Conservation (phyloP, 2,888 invertebrate species). For the Synanthedon tipuliformis region DNA sequence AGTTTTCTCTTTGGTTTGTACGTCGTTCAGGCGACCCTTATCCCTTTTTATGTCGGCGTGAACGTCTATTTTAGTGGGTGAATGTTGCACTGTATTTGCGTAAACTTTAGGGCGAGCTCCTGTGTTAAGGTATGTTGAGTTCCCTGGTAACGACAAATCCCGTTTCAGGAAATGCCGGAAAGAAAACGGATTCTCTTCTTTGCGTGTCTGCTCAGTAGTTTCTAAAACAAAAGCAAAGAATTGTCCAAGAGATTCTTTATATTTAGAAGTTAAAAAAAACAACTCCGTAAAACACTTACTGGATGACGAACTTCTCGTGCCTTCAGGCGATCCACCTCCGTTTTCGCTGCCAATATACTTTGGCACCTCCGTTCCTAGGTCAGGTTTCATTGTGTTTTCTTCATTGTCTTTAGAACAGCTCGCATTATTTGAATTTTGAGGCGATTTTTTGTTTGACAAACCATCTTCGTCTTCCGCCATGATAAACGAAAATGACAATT, state of each 20-base stretch:
- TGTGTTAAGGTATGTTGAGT: conserved; percentile 73
- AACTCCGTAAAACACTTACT: conserved; percentile 59
- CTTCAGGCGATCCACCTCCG: conserved; percentile 40
- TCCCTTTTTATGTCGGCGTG: conserved; percentile 43
- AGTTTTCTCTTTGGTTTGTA: conserved; percentile 49
- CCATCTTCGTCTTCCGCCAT: conserved; percentile 69
- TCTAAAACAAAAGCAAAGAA: conserved; percentile 41
- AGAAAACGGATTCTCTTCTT: conserved; percentile 84
- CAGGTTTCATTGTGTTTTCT: conserved; percentile 50
- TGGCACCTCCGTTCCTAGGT: conserved; percentile 61
- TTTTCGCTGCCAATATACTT: conserved; percentile 57
- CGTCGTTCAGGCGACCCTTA: conserved; percentile 35
- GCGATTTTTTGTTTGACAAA: conserved; percentile 61
- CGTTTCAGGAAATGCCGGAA: conserved; percentile 86
- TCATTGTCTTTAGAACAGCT: conserved; percentile 46
- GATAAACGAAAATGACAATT: conserved; percentile 60
- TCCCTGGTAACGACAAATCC: conserved; percentile 66
- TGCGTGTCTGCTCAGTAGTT: conserved; percentile 56
- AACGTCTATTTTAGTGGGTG: conserved; percentile 51
- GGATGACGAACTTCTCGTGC: conserved; percentile 52
- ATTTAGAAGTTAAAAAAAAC: conserved; percentile 58
- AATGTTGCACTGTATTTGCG: conserved; percentile 61
- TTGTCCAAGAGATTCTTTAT: conserved; percentile 38
- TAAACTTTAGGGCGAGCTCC: conserved; percentile 85
- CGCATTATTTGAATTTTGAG: conserved; percentile 55